Conservation (phyloP, 2,888 invertebrate genomes). For the Linnaemya tessellans region DNA sequence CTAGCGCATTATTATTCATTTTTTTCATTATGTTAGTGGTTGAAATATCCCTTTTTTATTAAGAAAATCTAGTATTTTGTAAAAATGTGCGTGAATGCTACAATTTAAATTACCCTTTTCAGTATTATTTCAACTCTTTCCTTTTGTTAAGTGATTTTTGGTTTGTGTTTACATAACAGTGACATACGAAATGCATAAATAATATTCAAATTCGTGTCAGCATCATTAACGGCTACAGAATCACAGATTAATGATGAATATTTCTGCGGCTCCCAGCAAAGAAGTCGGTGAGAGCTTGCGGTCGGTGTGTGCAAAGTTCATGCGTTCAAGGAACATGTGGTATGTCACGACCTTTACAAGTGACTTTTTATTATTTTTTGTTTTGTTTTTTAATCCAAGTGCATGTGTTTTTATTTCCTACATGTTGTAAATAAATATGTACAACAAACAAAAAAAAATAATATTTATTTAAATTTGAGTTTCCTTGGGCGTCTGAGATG, state of each 20-base stretch:
- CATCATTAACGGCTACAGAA: slow-evolving; percentile 66
- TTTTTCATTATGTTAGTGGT: slow-evolving; percentile 60
- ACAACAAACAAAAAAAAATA: background rate
- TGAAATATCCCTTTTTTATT: slow-evolving; percentile 48
- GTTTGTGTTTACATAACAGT: slow-evolving; percentile 56
- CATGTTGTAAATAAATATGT: slow-evolving; percentile 26
- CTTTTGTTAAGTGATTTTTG: slow-evolving; percentile 27
- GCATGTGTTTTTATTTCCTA: background rate
- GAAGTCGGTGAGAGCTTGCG: slow-evolving; percentile 1
- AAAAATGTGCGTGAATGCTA: slow-evolving; percentile 21
- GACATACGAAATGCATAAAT: slow-evolving; percentile 59
- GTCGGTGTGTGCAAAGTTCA: slow-evolving; percentile 52
- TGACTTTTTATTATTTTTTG: slow-evolving; percentile 50
- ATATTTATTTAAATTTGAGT: slow-evolving; percentile 43
- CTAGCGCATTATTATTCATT: background rate
- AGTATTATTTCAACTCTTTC: slow-evolving; percentile 27
- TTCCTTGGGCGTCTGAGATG: background rate
- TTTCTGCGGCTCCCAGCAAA: background rate
- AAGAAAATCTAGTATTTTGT: background rate
- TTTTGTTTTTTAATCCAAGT: slow-evolving; percentile 37
- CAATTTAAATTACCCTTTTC: slow-evolving; percentile 68
- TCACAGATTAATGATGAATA: slow-evolving; percentile 59
- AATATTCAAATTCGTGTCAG: slow-evolving; percentile 68
- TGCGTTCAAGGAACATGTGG: slow-evolving; percentile 54
- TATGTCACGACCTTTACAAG: slow-evolving; percentile 66